Base-by-base conservation (phyloP, 2,797 vertebrate genomes). In the Tamandua tetradactyla region DNA sequence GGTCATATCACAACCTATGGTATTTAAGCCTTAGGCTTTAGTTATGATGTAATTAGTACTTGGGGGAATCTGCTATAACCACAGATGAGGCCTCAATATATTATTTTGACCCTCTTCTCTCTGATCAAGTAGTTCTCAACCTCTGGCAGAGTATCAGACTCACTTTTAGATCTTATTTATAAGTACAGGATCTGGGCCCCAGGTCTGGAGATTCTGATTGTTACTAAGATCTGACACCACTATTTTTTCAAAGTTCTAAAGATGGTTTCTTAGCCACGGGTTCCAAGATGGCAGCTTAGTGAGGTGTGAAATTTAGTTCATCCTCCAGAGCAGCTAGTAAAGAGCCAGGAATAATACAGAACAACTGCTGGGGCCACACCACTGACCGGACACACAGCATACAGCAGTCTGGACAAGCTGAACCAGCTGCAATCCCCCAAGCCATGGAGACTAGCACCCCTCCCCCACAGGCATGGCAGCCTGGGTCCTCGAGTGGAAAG, bases 211-310 rank as follows among this genome's bases (percentile, higher is more conserved):
- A 89, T 57, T 78, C 25, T 69, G 37, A n/a, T 75, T 75, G 44
- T 30, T 90, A 9, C 12, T 49, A 72, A 32, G 55, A 18, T 22
- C 64, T 78, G 27, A 44, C 17, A 20, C 52, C 8, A 2, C 64
- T 76, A 64, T 82, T 81, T 94, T 86, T 91, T 57, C 57, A 69
- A 23, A 72, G 37, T 86, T 86, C 27, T 89, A 47, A 76, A 79
- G 47, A 69, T 17, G 62, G 78, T 81, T 86, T 23, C 47, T 80
- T 23, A n/a, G n/a, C n/a, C n/a, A n/a, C n/a, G n/a, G n/a, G n/a
- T n/a, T n/a, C n/a, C n/a, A n/a, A n/a, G n/a, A n/a, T n/a, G n/a
- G n/a, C n/a, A n/a, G n/a, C n/a, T n/a, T n/a, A n/a, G n/a, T n/a
- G n/a, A n/a, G n/a, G n/a, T n/a, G n/a, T n/a, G n/a, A n/a, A n/a